These are phyloP conservation scores for Abramis brama DNA, from an alignment of 2,113 vertebrate genomes.

Conservation along the genomic window DNA sequence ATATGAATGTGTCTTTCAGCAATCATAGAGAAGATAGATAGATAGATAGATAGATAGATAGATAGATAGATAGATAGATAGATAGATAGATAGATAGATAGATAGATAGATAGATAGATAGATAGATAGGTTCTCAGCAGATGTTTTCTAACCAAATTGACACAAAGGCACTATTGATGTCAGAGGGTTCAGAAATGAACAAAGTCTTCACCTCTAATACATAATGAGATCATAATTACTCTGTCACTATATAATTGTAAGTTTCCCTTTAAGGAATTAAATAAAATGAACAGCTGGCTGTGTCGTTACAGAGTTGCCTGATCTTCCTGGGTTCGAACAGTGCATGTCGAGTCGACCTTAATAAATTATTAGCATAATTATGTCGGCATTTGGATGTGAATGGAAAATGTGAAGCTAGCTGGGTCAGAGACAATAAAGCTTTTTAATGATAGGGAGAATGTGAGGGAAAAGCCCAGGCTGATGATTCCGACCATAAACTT, in stretches of 20 bases:
- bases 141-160: neutral
- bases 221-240: conserved; percentile 3
- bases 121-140: no score
- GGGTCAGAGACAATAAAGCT: conserved; percentile 44
- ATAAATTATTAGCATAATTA: conserved; percentile 66
- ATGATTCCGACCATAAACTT: conserved; percentile 59
- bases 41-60: neutral
- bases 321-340: conserved; percentile 11
- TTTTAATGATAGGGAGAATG: conserved; percentile 49
- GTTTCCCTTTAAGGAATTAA: neutral
- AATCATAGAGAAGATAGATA: neutral
- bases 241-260: neutral
- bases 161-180: neutral
- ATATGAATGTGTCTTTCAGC: neutral
- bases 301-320: neutral
- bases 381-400: conserved; percentile 49
- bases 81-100: no score
- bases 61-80: neutral
- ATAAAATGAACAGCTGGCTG: conserved; percentile 5
- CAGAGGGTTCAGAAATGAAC: neutral
- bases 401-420: conserved; percentile 60
- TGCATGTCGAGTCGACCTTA: conserved; percentile 41
- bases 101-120: no score
- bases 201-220: neutral
- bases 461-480: conserved; percentile 33